A percentile compares a stretch with the other conserved stretches of the same genome.
These are phyloP conservation scores for Muscina levida DNA, from an alignment of 2,888 invertebrate species.

Conservation along the genomic window DNA sequence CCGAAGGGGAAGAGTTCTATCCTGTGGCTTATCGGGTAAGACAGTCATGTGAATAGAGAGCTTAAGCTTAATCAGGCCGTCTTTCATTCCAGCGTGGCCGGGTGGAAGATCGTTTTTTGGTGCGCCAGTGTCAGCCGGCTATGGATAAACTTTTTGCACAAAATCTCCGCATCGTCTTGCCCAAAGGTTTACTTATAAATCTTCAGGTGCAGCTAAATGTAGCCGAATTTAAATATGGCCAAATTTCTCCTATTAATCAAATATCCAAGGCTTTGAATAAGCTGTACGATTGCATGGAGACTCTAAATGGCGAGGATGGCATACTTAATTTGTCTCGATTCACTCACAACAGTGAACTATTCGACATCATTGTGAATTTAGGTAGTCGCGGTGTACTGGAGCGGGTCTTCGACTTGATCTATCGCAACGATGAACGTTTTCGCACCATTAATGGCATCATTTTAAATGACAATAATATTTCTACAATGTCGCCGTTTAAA, in stretches of 20 bases:
- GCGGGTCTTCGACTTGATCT: slow-evolving; percentile 72
- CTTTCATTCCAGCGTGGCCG: slow-evolving; percentile 68
- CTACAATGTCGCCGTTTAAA: slow-evolving; percentile 70
- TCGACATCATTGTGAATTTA: slow-evolving; percentile 71
- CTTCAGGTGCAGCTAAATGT: slow-evolving; percentile 73
- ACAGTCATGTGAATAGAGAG: neutral
- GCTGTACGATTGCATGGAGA: slow-evolving; percentile 69
- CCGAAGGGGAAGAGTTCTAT: slow-evolving; percentile 74
- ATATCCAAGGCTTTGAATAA: slow-evolving; percentile 69
- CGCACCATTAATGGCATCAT: slow-evolving; percentile 72
- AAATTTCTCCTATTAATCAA: slow-evolving; percentile 72
- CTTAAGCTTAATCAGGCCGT: neutral
- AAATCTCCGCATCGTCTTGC: slow-evolving; percentile 69
- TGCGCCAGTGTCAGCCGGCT: slow-evolving; percentile 73
- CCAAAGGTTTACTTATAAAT: slow-evolving; percentile 67
- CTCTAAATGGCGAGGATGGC: slow-evolving; percentile 66
- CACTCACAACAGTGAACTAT: slow-evolving; percentile 67
- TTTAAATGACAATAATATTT: slow-evolving; percentile 72
- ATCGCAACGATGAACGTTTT: slow-evolving; percentile 73
- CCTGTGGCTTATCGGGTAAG: slow-evolving; percentile 74
- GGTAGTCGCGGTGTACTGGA: slow-evolving; percentile 72
- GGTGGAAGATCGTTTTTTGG: slow-evolving; percentile 72
- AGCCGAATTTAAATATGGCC: slow-evolving; percentile 70
- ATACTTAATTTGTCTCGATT: slow-evolving; percentile 74
- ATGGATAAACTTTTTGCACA: slow-evolving; percentile 74